Base-by-base conservation (phyloP, 2,113 vertebrate genomes). In the Empidonax traillii region DNA sequence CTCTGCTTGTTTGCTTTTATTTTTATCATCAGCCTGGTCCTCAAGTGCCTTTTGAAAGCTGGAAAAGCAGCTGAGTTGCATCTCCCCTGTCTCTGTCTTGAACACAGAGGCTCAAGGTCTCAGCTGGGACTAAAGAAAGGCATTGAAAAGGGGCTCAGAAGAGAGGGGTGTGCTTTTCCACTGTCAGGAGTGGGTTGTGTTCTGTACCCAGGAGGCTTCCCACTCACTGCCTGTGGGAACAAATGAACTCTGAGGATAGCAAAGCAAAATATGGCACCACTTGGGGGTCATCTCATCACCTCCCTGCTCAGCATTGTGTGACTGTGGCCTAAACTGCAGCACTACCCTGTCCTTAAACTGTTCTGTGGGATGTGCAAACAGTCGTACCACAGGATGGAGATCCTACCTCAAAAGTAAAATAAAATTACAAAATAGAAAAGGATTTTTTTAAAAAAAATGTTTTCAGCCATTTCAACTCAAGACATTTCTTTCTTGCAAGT, bases 161-260 rank as follows among this genome's bases (percentile, higher is more conserved):
- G 30, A 14, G 27, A 3, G 3, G 28, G 47, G 63, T 0, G 1
- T 61, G 24, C 35, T 59, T 69, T 43, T 73, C 30, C 9, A 1
- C 37, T 31, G 19, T 22, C 10, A 2, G 46, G 67, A 71, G 7
- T 0, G 1, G 2, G 10, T 1, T 65, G 27, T 47, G 14, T 12
- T 58, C 51, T 80, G 43, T 73, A 37, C 35, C 0, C 0, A 46
- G 37, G 7, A 61, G 10, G 6, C 17, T 78, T 67, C 39, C 33
- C 22, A 19, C 30, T 69, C 13, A 0, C 30, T 53, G 4, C 7
- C 41, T 39, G 9, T 30, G 62, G 63, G 53, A 58, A 27, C 3
- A 46, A 21, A 67, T 20, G 23, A 72, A 6, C 27, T 39, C 30
- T 71, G 43, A 21, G 24, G 28, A 78, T 23, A 58, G 33, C 68